phyloP scores from a whole-genome alignment of 1,140 invertebrate species.

The Pectinophora gossypiella region DNA sequence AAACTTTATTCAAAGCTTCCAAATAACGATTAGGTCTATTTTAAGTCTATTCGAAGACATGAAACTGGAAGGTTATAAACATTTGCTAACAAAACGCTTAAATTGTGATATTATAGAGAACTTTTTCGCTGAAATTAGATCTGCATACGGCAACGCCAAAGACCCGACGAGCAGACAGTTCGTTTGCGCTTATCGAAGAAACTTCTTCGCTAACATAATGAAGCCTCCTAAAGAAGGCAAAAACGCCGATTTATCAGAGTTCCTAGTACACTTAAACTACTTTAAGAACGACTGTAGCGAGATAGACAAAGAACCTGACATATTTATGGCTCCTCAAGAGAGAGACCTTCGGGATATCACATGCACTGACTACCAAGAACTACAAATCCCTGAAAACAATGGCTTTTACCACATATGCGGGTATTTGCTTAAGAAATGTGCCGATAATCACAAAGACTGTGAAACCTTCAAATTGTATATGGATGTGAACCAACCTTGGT shows the following conservation, averaged over 20 bases:
- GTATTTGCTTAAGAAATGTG: background rate
- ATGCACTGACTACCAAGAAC: background rate
- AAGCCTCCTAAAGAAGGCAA: background rate
- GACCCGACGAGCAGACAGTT: constrained; percentile 12
- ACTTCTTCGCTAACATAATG: background rate
- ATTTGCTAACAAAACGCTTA: constrained; percentile 28
- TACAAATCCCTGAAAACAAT: background rate
- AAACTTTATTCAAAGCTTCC: constrained; percentile 19
- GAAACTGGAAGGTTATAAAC: constrained; percentile 20
- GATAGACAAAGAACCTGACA: background rate
- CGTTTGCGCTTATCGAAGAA: background rate
- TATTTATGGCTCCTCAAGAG: background rate
- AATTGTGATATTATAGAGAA: no score
- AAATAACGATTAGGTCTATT: constrained; percentile 26
- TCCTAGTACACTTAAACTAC: background rate
- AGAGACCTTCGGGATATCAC: no score
- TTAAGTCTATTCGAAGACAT: constrained; percentile 25
- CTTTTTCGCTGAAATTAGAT: constrained; percentile 39
- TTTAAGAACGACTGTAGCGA: background rate
- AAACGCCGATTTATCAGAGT: background rate
- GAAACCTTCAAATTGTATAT: background rate
- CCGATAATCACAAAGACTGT: background rate
- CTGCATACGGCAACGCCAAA: constrained; percentile 12
- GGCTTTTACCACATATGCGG: background rate
- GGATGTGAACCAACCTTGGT: background rate